phyloP scores from a whole-genome alignment of 1,140 invertebrate species.

The Rhagoletis zephyria region DNA sequence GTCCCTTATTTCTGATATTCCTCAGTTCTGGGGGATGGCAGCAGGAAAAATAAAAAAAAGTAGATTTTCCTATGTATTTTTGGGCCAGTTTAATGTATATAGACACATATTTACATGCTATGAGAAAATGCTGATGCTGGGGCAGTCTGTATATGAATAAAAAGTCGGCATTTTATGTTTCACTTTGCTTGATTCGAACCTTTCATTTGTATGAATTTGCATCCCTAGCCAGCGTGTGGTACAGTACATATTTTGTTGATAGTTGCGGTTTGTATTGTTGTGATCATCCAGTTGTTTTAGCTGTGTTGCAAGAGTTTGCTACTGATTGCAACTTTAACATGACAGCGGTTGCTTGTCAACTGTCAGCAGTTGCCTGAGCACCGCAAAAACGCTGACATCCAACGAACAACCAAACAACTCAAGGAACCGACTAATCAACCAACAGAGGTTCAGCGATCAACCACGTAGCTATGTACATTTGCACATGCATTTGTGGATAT shows the following conservation, averaged over 20 bases:
- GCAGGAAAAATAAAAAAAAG: too few species aligned
- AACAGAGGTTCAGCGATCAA: not conserved
- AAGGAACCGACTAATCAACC: not conserved
- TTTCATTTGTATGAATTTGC: not conserved
- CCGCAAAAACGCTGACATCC: not conserved
- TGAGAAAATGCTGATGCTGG: not conserved
- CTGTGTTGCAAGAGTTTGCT: not conserved
- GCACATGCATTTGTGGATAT: too few species aligned
- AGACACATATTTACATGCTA: too few species aligned
- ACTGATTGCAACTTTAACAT: slow-evolving; percentile 33
- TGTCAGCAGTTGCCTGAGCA: not conserved
- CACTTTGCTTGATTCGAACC: not conserved
- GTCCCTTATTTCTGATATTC: too few species aligned
- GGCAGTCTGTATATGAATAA: not conserved
- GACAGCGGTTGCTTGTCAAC: slow-evolving; percentile 34
- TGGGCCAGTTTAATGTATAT: too few species aligned
- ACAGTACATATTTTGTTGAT: not conserved
- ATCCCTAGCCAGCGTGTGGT: not conserved
- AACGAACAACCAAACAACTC: not conserved
- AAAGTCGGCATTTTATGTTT: not conserved
- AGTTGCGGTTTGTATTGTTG: not conserved
- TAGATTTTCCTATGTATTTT: too few species aligned
- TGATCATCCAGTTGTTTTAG: not conserved
- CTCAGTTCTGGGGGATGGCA: too few species aligned
- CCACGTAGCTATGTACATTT: too few species aligned